Conservation (phyloP, 2,888 invertebrate species). For the Lasioglossum oenotherae region DNA sequence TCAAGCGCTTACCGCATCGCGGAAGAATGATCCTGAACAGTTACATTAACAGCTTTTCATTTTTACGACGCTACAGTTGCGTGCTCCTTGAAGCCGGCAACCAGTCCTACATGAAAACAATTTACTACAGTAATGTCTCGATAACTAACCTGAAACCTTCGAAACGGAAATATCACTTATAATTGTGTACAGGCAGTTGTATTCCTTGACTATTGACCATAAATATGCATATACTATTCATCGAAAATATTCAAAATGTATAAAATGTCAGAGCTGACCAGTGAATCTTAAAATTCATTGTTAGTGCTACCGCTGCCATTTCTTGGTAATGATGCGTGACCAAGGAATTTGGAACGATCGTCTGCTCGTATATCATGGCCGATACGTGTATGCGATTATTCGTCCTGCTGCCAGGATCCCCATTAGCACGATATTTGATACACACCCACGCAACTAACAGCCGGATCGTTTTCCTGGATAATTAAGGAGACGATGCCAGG, state of each 20-base stretch:
- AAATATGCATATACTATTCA: too few species aligned
- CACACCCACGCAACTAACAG: constrained; percentile 20
- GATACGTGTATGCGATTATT: neutral
- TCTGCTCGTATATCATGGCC: neutral
- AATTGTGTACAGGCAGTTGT: too few species aligned
- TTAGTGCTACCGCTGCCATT: neutral
- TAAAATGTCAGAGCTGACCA: neutral
- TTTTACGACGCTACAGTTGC: neutral
- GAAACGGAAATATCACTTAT: neutral
- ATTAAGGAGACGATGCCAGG: constrained; percentile 45
- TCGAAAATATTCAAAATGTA: neutral
- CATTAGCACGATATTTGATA: constrained; percentile 60
- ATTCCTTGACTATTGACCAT: too few species aligned
- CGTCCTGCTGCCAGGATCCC: neutral
- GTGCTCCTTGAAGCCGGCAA: neutral
- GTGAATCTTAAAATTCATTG: too few species aligned
- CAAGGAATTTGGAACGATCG: neutral
- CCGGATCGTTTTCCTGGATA: constrained; percentile 63
- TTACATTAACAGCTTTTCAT: neutral
- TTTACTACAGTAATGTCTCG: neutral
- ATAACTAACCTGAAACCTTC: neutral
- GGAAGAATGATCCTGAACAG: neutral
- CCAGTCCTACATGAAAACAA: neutral
- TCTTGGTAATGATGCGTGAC: neutral
- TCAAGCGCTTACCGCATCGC: neutral